Conservation (phyloP, 2,113 vertebrate species). For the Oreochromis spilurus region DNA sequence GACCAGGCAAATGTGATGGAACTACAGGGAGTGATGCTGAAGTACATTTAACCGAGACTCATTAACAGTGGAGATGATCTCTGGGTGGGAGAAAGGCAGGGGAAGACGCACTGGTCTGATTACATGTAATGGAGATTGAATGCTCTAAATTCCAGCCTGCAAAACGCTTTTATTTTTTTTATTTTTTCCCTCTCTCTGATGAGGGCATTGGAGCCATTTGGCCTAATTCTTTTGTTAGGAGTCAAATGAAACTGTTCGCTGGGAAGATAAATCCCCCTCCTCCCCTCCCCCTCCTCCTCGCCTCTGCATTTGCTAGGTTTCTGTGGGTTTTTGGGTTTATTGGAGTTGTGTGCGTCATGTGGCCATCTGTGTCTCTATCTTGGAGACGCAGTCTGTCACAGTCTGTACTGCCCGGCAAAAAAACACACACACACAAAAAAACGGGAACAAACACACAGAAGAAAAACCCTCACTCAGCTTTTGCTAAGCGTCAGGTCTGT, state of each 20-base stretch:
- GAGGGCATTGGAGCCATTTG: conserved; percentile 28
- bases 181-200: neutral
- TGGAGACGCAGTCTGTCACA: conserved; percentile 28
- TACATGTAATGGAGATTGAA: conserved; percentile 11
- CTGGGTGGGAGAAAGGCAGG: neutral
- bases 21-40: neutral
- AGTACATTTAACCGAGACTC: neutral
- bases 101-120: neutral
- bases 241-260: conserved; percentile 43
- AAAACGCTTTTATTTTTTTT: neutral
- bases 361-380: conserved; percentile 64
- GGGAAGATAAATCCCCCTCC: conserved; percentile 38
- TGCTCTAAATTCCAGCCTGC: conserved; percentile 13
- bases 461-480: neutral
- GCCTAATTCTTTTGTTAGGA: conserved; percentile 50
- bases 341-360: conserved; percentile 60
- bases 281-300: neutral
- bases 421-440: neutral
- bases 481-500: neutral
- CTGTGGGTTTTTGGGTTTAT: conserved; percentile 46
- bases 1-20: neutral
- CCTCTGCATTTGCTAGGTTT: conserved; percentile 11
- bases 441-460: neutral
- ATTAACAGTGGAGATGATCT: neutral
- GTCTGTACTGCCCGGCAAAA: conserved; percentile 12